Conservation (phyloP, 1,140 invertebrate species). For the Papilio machaon region DNA sequence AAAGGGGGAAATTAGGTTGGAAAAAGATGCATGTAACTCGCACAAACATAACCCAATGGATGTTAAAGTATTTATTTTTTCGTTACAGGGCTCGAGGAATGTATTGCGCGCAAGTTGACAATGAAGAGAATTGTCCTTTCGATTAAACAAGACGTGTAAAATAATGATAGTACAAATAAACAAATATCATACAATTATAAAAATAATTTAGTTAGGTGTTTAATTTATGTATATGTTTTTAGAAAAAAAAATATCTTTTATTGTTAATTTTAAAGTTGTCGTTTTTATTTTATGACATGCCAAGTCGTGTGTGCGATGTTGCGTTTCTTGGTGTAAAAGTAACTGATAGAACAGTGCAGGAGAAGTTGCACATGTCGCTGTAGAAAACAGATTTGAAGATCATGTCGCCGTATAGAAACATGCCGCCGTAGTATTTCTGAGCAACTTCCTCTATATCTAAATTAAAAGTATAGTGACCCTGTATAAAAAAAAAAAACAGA, state of each 20-base stretch:
- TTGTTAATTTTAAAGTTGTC: not conserved
- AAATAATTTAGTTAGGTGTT: not conserved
- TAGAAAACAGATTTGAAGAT: conserved; percentile 63
- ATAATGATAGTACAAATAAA: not conserved
- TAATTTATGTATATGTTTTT: not conserved
- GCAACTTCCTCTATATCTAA: conserved; percentile 59
- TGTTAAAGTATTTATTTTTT: conserved; percentile 42
- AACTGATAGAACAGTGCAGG: conserved; percentile 54
- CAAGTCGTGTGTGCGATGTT: conserved; percentile 4
- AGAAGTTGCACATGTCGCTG: conserved; percentile 67
- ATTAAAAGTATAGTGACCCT: conserved; percentile 57
- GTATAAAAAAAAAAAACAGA: conserved; percentile 42
- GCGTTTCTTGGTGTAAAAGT: conserved; percentile 53
- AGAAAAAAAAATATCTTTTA: not conserved
- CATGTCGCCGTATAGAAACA: conserved; percentile 64
- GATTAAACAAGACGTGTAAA: conserved; percentile 54
- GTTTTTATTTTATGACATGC: not conserved
- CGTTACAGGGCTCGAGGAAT: conserved; percentile 83
- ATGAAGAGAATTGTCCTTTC: conserved; percentile 84
- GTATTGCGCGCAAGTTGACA: conserved; percentile 84
- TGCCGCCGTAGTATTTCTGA: conserved; percentile 63
- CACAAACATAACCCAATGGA: too few relatives aligned
- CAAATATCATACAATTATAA: not conserved
- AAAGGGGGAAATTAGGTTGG: too few relatives aligned
- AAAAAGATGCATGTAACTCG: too few relatives aligned